These are phyloP conservation scores for Apodemus agrarius DNA, from an alignment of 2,797 vertebrate genomes.

Conservation along the genomic window DNA sequence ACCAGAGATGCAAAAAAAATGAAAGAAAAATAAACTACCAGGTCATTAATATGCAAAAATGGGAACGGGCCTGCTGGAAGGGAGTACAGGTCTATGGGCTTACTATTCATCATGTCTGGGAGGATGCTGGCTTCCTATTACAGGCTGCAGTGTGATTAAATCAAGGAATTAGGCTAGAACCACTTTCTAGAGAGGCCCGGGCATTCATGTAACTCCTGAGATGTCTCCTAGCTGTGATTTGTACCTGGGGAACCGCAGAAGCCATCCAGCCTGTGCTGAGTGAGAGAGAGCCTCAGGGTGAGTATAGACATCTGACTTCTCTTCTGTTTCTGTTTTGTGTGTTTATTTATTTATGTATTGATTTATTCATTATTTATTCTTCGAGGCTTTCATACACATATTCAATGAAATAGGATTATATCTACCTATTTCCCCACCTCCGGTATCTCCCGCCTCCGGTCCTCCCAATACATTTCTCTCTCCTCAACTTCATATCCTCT, in stretches of 20 bases:
- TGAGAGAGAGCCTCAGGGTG: not conserved
- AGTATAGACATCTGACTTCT: not conserved
- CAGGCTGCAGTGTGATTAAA: conserved; percentile 83
- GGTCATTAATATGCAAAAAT: conserved; percentile 85
- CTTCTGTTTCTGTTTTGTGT: conserved; percentile 11
- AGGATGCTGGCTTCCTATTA: conserved; percentile 80
- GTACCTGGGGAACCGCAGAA: conserved; percentile 5
- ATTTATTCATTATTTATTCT: not conserved
- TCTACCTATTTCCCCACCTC: not conserved
- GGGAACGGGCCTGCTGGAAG: conserved; percentile 78
- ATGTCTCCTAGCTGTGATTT: not conserved
- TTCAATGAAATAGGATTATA: not conserved
- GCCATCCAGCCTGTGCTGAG: not conserved
- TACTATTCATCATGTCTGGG: conserved; percentile 82
- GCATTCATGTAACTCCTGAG: conserved; percentile 70
- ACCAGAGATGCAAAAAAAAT: conserved; percentile 83
- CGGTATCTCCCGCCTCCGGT: too few relatives aligned
- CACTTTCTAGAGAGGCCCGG: conserved; percentile 79
- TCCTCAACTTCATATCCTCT: not conserved
- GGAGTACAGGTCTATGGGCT: conserved; percentile 84
- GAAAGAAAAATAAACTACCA: conserved; percentile 85
- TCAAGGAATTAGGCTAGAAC: conserved; percentile 83
- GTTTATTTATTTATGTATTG: conserved; percentile 19
- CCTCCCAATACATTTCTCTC: not conserved
- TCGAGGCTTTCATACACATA: not conserved